A percentile compares a stretch with the other conserved stretches of the same genome.
phyloP scores from a whole-genome alignment of 2,888 invertebrate species.

The Eledona agricola region DNA sequence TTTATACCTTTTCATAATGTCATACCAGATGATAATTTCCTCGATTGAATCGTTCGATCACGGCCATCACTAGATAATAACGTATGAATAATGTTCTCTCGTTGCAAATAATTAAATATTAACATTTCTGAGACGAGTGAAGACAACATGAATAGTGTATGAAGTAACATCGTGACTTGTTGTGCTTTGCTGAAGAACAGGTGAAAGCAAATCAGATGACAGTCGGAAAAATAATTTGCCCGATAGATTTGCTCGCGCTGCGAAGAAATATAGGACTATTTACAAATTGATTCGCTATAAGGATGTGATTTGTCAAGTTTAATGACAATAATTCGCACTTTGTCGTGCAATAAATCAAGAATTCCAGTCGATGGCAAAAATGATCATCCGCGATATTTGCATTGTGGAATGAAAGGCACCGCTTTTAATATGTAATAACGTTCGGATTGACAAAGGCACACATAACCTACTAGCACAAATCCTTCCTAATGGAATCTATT shows the following conservation, averaged over 20 bases:
- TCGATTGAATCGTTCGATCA: too few relatives aligned
- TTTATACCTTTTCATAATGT: too few relatives aligned
- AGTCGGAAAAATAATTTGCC: conserved; percentile 30
- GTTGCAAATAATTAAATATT: too few relatives aligned
- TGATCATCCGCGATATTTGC: conserved; percentile 4
- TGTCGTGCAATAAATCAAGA: conserved; percentile 10
- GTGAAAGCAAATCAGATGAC: conserved; percentile 35
- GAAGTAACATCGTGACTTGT: conserved; percentile 28
- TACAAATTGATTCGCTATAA: conserved; percentile 22
- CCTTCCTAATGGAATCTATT: conserved; percentile 7
- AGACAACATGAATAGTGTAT: conserved; percentile 3
- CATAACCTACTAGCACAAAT: conserved; percentile 32
- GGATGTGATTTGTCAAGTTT: conserved; percentile 9
- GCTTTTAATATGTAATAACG: too few relatives aligned
- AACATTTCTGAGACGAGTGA: conserved; percentile 1
- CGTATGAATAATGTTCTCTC: too few relatives aligned
- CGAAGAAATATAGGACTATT: conserved; percentile 16
- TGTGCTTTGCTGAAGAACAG: conserved; percentile 29
- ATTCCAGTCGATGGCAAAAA: conserved; percentile 3
- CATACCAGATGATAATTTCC: too few relatives aligned
- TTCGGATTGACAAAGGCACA: conserved; percentile 23
- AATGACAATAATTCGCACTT: conserved; percentile 19
- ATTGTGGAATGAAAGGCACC: conserved; percentile 1
- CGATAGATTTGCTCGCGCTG: conserved; percentile 21
- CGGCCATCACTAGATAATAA: too few relatives aligned